phyloP scores from a whole-genome alignment of 92 coral and sea anemone genomes.

The Montipora capitata region DNA sequence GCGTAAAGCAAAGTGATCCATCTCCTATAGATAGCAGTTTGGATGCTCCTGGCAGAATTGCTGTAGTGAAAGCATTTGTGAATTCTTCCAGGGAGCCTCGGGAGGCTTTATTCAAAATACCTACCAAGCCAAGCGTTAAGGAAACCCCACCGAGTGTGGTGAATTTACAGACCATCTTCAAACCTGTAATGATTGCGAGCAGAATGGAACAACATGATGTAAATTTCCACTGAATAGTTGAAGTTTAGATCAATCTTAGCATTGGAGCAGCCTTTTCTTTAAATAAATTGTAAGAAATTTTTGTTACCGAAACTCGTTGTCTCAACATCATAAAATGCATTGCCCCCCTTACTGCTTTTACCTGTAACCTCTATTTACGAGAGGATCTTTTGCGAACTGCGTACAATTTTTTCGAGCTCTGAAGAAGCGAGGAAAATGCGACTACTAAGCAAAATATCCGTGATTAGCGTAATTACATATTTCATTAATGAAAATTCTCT shows the following conservation, averaged over 20 bases:
- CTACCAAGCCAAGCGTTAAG: not conserved
- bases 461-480: no score
- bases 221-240: no score
- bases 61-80: not conserved
- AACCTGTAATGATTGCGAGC: not conserved
- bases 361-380: no score
- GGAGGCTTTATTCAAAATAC: not conserved
- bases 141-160: not conserved
- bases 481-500: no score
- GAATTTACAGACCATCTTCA: constrained; percentile 3
- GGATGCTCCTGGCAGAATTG: constrained; percentile 1
- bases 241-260: not conserved
- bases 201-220: not conserved
- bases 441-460: no score
- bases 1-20: constrained; percentile 8
- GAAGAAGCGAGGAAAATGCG: no score
- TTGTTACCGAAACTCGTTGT: no score
- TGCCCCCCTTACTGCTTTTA: no score
- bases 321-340: no score
- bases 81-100: not conserved
- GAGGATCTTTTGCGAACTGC: no score
- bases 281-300: no score
- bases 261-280: not conserved
- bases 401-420: no score
- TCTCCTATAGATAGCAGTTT: not conserved